Conservation (phyloP, 2,113 vertebrate species). For the Coregonus clupeaformis region DNA sequence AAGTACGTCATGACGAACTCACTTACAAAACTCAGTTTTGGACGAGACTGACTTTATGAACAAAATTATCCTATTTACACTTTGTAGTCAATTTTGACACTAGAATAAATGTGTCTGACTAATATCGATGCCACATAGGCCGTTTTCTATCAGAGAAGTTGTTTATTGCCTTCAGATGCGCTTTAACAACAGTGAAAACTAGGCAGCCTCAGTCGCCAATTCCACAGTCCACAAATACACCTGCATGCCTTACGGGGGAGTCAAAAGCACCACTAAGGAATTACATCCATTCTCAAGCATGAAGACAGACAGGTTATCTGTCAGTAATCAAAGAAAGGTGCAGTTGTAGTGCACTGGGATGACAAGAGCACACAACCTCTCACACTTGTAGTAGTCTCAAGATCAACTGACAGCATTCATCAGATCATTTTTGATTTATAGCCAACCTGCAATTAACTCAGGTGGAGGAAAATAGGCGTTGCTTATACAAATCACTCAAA, state of each 20-base stretch:
- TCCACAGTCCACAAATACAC: not conserved
- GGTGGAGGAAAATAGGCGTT: not conserved
- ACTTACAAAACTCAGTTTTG: too few relatives aligned
- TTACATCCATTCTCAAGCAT: not conserved
- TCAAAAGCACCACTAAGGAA: not conserved
- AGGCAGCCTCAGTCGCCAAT: not conserved
- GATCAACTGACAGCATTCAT: not conserved
- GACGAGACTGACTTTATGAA: too few relatives aligned
- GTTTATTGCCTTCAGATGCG: too few relatives aligned
- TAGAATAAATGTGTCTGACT: too few relatives aligned
- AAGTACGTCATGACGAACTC: too few relatives aligned
- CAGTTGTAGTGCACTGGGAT: not conserved
- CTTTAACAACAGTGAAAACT: not conserved
- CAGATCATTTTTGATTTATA: not conserved
- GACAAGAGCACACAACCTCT: not conserved
- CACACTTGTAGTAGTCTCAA: not conserved
- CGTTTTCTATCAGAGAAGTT: too few relatives aligned
- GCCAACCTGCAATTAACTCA: not conserved
- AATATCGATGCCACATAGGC: too few relatives aligned
- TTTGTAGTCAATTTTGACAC: too few relatives aligned
- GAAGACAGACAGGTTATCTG: constrained; percentile 44
- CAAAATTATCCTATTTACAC: too few relatives aligned
- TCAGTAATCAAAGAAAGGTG: not conserved
- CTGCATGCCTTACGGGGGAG: not conserved
- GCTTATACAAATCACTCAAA: not conserved